Evolutionary conservation across 53 echinoderm and acorn worm genomes (phyloP), one percentile per base, ranked within the genome.

Genomic region (Stichopus horrens): DNA sequence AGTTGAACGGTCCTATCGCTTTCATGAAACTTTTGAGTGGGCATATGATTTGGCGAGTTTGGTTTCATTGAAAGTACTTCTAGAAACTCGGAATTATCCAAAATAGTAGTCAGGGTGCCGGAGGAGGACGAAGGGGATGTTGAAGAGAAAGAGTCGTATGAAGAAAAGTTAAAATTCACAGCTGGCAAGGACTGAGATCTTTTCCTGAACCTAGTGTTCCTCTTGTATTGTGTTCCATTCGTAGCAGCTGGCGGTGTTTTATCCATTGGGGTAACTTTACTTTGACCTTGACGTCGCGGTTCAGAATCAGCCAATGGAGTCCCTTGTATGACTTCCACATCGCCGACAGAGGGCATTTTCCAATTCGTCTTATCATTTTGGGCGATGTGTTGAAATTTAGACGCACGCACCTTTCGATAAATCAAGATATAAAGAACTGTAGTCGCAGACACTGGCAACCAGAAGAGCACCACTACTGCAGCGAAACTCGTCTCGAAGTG

Each of bases 361-460:
- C 37, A 37, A 37, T 37, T 37, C 37, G 37, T 37, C 37, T 37
- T 37, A 37, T 37, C 37, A 37, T 63, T 16, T 63, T 63, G 10
- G 11, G 16, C 63, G 7, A 63, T 63, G 10, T 63, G 10, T 63
- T 16, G 71, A 71, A 71, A 71, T 71, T 71, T 71, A 5, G 79
- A 79, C 5, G 79, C 53, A 57, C 79, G 79, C 10, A 79, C 71
- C 10, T 54, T 79, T 7, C 54, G 79, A 54, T 79, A 79, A 3
- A 79, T 79, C 19, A 53, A 55, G 54, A 20, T 53, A 5, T 79
- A 11, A 7, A 79, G 20, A 19, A 55, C 14, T 18, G 54, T 55
- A 55, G 57, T 79, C 5, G 54, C 21, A 11, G 79, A 54, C 19
- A 53, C 18, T 18, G 79, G 79, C 5, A 55, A n/a, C 79, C 10